phyloP scores from a whole-genome alignment of 2,888 invertebrate genomes.

The Nemoura dubitans region DNA sequence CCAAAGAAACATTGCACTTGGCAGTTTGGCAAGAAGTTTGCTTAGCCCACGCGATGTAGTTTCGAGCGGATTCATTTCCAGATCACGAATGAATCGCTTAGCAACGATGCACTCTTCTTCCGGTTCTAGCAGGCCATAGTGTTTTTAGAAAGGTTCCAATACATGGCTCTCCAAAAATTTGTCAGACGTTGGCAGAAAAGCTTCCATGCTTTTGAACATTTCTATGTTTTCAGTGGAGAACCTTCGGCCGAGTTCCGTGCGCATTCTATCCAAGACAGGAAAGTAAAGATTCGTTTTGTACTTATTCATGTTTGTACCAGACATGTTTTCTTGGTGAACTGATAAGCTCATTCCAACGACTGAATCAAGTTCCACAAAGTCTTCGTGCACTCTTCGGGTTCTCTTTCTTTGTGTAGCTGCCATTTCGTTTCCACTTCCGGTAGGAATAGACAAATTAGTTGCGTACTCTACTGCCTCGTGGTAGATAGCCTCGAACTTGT shows the following conservation, averaged over 20 bases:
- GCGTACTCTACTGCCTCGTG: constrained; percentile 17
- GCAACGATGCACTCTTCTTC: constrained; percentile 23
- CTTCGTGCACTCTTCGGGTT: neutral
- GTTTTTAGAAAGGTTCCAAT: constrained; percentile 21
- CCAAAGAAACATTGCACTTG: constrained; percentile 28
- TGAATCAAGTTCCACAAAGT: neutral
- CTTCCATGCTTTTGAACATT: constrained; percentile 28
- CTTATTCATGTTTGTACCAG: neutral
- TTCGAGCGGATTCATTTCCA: neutral
- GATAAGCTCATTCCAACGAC: constrained; percentile 19
- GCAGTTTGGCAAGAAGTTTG: constrained; percentile 1
- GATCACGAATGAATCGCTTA: constrained; percentile 10
- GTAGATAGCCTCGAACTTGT: constrained; percentile 3
- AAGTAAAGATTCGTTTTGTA: constrained; percentile 13
- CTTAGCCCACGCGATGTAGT: constrained; percentile 1
- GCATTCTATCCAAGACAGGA: constrained; percentile 16
- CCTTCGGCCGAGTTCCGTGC: constrained; percentile 19
- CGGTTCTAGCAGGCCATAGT: constrained; percentile 15
- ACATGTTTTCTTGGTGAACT: neutral
- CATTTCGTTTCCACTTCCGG: constrained; percentile 9
- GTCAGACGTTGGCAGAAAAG: constrained; percentile 20
- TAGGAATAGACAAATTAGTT: constrained; percentile 14
- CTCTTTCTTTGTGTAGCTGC: neutral
- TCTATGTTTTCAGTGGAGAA: constrained; percentile 29
- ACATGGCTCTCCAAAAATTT: constrained; percentile 15